These are phyloP conservation scores for Hydrolagus affinis DNA, from an alignment of 2,113 vertebrate species.

Conservation along the genomic window DNA sequence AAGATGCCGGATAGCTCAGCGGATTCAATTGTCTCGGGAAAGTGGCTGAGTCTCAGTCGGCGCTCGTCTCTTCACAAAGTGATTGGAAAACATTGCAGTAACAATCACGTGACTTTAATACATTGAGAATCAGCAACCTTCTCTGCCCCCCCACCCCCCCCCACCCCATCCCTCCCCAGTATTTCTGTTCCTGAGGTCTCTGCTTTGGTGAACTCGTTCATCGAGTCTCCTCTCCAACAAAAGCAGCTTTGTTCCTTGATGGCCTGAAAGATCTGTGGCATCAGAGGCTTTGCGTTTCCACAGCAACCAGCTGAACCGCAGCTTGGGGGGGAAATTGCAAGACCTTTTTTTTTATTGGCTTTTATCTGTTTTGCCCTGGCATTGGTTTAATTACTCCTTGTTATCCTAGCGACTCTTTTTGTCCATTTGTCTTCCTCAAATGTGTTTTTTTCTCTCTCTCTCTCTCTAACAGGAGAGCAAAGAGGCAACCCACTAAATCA, in stretches of 20 bases:
- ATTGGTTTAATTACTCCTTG: conserved; percentile 11
- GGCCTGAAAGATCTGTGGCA: neutral
- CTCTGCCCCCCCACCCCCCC: too few species aligned
- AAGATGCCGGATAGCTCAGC: too few species aligned
- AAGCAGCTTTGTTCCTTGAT: neutral
- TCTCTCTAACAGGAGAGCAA: too few species aligned
- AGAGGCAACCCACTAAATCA: neutral
- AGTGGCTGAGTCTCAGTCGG: too few species aligned
- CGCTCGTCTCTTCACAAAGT: too few species aligned
- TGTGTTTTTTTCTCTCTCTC: neutral
- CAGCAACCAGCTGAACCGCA: neutral
- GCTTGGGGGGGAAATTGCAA: neutral
- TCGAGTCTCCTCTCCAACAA: neutral
- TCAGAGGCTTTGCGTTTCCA: neutral
- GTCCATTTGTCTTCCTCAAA: neutral
- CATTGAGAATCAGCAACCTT: neutral
- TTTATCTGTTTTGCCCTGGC: neutral
- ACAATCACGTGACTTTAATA: neutral
- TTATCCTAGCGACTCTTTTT: too few species aligned
- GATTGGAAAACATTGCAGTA: neutral
- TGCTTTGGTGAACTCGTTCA: neutral
- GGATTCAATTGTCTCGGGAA: too few species aligned
- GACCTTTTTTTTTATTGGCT: conserved; percentile 10
- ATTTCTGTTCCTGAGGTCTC: neutral
- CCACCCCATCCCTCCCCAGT: too few species aligned